phyloP scores from a whole-genome alignment of 1,140 invertebrate species.

The Olivierus martensii region DNA sequence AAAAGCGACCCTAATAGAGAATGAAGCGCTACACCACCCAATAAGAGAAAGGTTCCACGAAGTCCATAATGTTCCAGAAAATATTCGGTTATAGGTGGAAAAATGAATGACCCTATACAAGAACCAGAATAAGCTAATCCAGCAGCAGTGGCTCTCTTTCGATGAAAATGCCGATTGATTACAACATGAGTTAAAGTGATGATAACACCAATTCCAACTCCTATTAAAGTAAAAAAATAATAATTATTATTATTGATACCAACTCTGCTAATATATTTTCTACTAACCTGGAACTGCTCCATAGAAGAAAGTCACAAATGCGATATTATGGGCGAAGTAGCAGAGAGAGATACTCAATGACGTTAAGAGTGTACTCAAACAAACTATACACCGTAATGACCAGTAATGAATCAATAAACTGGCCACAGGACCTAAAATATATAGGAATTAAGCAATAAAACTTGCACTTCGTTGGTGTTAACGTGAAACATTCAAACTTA shows the following conservation, averaged over 20 bases:
- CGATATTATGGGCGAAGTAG: conserved; percentile 14
- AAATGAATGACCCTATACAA: conserved; percentile 27
- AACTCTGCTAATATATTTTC: too few relatives aligned
- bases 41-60: conserved; percentile 41
- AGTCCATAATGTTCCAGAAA: conserved; percentile 16
- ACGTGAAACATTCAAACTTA: too few relatives aligned
- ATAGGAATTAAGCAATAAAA: too few relatives aligned
- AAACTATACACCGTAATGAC: conserved; percentile 6
- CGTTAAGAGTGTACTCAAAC: conserved; percentile 9
- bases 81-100: conserved; percentile 26
- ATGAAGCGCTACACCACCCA: conserved; percentile 66
- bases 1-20: conserved; percentile 62
- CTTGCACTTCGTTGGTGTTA: too few relatives aligned
- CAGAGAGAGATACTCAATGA: conserved; percentile 11
- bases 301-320: conserved; percentile 12
- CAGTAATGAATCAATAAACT: conserved; percentile 14
- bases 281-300: conserved; percentile 18
- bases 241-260: background rate
- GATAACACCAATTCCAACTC: conserved; percentile 26
- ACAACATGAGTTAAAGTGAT: conserved; percentile 27
- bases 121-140: conserved; percentile 29
- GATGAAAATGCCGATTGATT: conserved; percentile 26
- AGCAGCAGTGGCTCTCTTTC: conserved; percentile 23
- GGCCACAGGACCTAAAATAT: conserved; percentile 11
- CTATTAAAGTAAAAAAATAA: conserved; percentile 18